These are phyloP conservation scores for Poecilia latipinna DNA, from an alignment of 2,113 vertebrate species.

Conservation along the genomic window DNA sequence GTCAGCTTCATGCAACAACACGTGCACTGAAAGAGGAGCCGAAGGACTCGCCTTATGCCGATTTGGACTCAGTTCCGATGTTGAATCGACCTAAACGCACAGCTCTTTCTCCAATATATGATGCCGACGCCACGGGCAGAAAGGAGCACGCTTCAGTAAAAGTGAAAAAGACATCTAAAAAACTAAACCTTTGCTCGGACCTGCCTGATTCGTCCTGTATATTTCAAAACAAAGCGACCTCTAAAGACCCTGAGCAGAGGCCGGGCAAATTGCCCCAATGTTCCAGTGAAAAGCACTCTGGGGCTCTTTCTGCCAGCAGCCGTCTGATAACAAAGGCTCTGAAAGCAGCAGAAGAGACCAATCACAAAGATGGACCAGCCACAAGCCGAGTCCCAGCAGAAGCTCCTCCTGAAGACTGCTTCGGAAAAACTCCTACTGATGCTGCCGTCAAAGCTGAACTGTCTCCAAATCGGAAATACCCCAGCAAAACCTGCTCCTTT, in stretches of 20 bases:
- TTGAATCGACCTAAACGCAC: conserved; percentile 77
- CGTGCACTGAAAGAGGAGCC: conserved; percentile 60
- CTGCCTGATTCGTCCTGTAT: conserved; percentile 6
- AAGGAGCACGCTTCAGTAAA: conserved; percentile 35
- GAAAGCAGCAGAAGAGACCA: conserved; percentile 63
- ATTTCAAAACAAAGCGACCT: conserved; percentile 21
- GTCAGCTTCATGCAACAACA: conserved; percentile 40
- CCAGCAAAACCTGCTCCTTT: conserved; percentile 14
- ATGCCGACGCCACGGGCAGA: conserved; percentile 5
- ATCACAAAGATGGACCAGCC: conserved; percentile 55
- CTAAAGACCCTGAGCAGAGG: conserved; percentile 38
- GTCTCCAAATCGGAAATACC: conserved; percentile 32
- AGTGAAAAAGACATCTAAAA: conserved; percentile 40
- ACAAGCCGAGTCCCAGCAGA: conserved; percentile 36
- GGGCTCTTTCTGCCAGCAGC: conserved; percentile 72
- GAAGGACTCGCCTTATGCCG: conserved; percentile 73
- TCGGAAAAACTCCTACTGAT: conserved; percentile 12
- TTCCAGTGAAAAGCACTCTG: conserved; percentile 61
- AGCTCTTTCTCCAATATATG: conserved; percentile 28
- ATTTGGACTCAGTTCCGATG: conserved; percentile 77
- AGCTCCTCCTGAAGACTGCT: conserved; percentile 7
- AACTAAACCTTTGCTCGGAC: conserved; percentile 6
- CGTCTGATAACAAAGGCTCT: conserved; percentile 75
- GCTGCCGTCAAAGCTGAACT: conserved; percentile 40
- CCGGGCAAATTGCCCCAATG: conserved; percentile 15